Base-by-base conservation (phyloP, 2,113 vertebrate genomes). In the Capricornis sumatraensis region DNA sequence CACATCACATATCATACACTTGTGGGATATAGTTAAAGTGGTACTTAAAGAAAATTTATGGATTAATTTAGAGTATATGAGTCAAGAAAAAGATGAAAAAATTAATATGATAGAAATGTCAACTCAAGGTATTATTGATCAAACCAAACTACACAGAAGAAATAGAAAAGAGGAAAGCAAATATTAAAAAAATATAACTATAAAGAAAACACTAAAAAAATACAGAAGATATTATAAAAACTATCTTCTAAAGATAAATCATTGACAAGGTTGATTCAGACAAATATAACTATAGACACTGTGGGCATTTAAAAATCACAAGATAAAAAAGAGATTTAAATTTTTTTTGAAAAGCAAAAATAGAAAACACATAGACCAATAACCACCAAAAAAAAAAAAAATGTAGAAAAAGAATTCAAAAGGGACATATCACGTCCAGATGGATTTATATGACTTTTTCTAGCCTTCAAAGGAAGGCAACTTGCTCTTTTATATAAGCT, bases 21-120 rank as follows among this genome's bases (percentile, higher is more conserved):
- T 92, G 33, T 89, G n/a, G 50, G 33, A 94, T 78, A 95, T 3
- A 92, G 67, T 88, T 71, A 71, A 96, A 96, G 58, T 94, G 43
- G 83, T n/a, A 89, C 28, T 85, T 97, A 92, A 95, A 60, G 25
- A 9, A 95, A 94, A 96, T 79, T 93, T 43, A 93, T 89, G 47
- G n/a, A 67, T 91, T 96, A 85, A 94, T 84, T 92, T 97, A 85
- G 64, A 50, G 27, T 33, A 92, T 71, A 64, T 17, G 92, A 91
- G 83, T 90, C 17, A 86, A 89, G n/a, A 71, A 84, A 58, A 91
- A 88, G 25, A 96, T 15, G 81, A 7, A 94, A 89, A 95, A 93
- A 55, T 57, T 85, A 84, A 55, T 60, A 89, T 88, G 50, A 78
- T 60, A 94, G 87, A 71, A 87, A 52, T 43, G 30, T 28, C 40